Evolutionary conservation across 2,888 invertebrate species (phyloP).

Genomic region (Tipula lateralis): DNA sequence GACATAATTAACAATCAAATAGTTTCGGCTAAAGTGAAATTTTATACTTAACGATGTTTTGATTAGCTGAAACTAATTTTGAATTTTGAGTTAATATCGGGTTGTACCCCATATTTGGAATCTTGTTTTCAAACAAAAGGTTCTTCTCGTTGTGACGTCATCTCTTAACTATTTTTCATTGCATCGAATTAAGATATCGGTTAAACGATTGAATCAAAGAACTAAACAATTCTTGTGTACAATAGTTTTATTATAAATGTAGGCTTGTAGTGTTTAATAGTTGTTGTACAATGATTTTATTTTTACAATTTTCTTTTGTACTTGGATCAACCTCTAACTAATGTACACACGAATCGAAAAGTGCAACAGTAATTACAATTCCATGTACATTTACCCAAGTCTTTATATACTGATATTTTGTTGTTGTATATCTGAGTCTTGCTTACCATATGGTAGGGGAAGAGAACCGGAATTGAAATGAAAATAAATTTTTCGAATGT

Average conservation of each 20-base stretch:
- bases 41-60: background rate
- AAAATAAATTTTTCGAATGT: background rate
- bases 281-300: background rate
- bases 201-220: background rate
- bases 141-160: background rate
- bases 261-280: background rate
- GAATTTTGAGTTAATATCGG: background rate
- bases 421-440: background rate
- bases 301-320: background rate
- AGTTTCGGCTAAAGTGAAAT: background rate
- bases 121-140: background rate
- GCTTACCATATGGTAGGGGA: background rate
- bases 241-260: background rate
- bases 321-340: background rate
- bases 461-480: background rate
- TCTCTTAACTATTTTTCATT: background rate
- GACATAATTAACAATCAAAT: background rate
- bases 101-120: background rate
- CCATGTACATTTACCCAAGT: background rate
- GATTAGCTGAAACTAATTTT: background rate
- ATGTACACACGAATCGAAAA: background rate
- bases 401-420: background rate
- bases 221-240: background rate
- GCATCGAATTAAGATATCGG: background rate
- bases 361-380: conserved; percentile 19